Conservation (phyloP, 2,888 invertebrate species). For the Drosophila neutralis region DNA sequence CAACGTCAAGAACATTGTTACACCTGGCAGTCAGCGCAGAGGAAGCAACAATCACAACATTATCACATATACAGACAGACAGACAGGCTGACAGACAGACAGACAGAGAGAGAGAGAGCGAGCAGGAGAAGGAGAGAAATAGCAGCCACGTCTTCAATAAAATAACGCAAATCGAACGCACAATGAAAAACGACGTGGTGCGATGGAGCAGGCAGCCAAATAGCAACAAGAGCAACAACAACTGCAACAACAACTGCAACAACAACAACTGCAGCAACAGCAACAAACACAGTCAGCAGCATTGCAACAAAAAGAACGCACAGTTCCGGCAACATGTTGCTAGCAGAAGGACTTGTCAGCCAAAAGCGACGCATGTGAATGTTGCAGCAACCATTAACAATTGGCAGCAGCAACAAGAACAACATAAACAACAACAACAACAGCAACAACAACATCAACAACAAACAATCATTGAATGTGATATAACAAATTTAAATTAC, state of each 20-base stretch:
- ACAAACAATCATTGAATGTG: conserved; percentile 79
- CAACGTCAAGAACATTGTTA: conserved; percentile 33
- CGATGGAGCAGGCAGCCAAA: conserved; percentile 81
- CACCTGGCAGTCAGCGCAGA: conserved; percentile 9
- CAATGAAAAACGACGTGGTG: conserved; percentile 85
- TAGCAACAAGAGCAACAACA: conserved; percentile 48
- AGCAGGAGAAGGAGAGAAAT: background rate
- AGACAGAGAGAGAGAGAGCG: background rate
- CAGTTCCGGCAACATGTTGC: conserved; percentile 59
- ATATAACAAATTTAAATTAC: conserved; percentile 75
- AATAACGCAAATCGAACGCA: conserved; percentile 68
- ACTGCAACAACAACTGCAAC: conserved; percentile 1
- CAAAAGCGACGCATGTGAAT: conserved; percentile 29
- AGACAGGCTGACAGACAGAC: background rate
- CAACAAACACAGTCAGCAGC: conserved; percentile 28
- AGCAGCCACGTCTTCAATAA: conserved; percentile 40
- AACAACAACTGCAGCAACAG: conserved; percentile 28
- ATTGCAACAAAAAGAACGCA: conserved; percentile 22
- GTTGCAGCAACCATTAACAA: conserved; percentile 37
- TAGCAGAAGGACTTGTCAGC: conserved; percentile 48
- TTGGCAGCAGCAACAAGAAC: conserved; percentile 11
- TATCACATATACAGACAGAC: background rate
- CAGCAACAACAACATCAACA: conserved; percentile 30
- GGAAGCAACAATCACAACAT: conserved; percentile 17
- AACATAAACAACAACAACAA: conserved; percentile 32